Evolutionary conservation across 2,113 vertebrate species (phyloP).

Genomic region (Carassius gibelio): DNA sequence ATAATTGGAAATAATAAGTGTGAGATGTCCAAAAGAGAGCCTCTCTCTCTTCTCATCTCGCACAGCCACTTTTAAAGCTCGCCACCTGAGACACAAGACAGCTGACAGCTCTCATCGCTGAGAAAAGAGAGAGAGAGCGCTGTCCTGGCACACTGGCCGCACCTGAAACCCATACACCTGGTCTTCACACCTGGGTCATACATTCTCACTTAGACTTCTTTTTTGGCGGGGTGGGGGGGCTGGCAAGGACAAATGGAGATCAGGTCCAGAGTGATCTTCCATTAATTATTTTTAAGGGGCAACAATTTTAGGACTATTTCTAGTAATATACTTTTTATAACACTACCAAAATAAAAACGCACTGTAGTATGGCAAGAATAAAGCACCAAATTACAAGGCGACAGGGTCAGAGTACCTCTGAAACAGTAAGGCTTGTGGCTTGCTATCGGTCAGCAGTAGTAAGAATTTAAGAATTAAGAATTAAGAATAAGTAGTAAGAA

Average conservation of each 20-base stretch:
- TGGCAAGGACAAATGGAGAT: neutral
- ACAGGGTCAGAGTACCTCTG: too few species aligned
- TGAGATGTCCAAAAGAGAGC: neutral
- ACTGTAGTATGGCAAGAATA: neutral
- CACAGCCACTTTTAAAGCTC: neutral
- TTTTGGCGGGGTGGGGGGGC: neutral
- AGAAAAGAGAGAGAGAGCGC: neutral
- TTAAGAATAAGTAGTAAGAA: too few species aligned
- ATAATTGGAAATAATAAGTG: slow-evolving; percentile 26
- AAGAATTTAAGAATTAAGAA: too few species aligned
- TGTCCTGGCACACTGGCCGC: neutral
- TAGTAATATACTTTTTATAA: neutral
- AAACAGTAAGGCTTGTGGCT: too few species aligned
- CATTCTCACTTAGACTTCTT: neutral
- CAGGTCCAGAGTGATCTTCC: neutral
- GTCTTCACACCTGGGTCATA: slow-evolving; percentile 7
- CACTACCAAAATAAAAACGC: neutral
- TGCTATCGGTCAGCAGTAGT: too few species aligned
- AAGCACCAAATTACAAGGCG: too few species aligned
- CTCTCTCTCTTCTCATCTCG: neutral
- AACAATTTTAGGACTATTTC: neutral
- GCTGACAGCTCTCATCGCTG: neutral
- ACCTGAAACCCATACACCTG: neutral
- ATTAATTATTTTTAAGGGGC: neutral
- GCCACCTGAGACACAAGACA: slow-evolving; percentile 21